Conservation (phyloP, 2,888 invertebrate species). For the Catotricha subobsoleta region DNA sequence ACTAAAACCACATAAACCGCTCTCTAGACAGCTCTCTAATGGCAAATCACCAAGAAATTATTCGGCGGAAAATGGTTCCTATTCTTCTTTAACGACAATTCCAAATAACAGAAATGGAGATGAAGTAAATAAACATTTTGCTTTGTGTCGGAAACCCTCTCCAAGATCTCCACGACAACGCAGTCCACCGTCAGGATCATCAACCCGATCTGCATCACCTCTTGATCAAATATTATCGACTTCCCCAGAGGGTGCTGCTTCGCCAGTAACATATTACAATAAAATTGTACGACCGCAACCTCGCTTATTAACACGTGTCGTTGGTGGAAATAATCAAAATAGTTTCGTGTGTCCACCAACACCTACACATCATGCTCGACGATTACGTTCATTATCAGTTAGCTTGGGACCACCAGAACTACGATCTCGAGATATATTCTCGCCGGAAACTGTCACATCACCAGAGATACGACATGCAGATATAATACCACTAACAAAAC, state of each 20-base stretch:
- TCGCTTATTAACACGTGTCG: constrained; percentile 38
- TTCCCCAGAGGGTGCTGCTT: constrained; percentile 13
- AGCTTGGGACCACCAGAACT: constrained; percentile 31
- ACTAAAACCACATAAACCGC: constrained; percentile 45
- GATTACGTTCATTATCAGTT: constrained; percentile 35
- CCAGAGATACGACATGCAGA: constrained; percentile 29
- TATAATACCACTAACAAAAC: constrained; percentile 20
- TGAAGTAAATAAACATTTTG: constrained; percentile 10
- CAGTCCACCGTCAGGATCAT: constrained; percentile 29
- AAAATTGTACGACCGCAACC: constrained; percentile 37
- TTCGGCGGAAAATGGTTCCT: constrained; percentile 2
- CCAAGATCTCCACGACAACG: constrained; percentile 16
- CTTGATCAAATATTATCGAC: constrained; percentile 19
- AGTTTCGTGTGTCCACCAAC: constrained; percentile 62
- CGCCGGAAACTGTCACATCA: constrained; percentile 27
- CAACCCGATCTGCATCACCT: constrained; percentile 28
- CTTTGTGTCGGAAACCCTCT: constrained; percentile 18
- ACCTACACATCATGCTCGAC: constrained; percentile 67
- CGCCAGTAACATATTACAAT: constrained; percentile 10
- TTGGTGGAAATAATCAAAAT: constrained; percentile 13
- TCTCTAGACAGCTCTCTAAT: constrained; percentile 46
- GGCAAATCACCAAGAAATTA: constrained; percentile 23
- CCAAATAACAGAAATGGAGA: constrained; percentile 12
- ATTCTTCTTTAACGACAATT: background rate
- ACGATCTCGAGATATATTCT: constrained; percentile 29